Evolutionary conservation across 2,113 vertebrate species (phyloP).

Genomic region (Nerophis ophidion): DNA sequence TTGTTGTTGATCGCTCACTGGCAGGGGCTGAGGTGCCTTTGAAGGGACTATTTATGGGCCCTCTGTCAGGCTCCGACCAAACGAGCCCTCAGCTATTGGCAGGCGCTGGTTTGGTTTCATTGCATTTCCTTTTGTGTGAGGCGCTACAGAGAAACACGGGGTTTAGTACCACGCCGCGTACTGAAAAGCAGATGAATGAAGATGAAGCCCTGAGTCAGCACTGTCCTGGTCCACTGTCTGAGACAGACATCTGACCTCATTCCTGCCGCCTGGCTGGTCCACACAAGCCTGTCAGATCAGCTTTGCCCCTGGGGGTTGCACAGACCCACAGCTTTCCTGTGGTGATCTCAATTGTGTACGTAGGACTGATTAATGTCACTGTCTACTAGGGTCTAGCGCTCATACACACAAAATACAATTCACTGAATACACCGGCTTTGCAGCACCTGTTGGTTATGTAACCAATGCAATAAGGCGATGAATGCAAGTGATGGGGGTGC

Average conservation of each 20-base stretch:
- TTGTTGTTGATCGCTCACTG: constrained; percentile 35
- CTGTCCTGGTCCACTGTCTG: constrained; percentile 44
- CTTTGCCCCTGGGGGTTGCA: constrained; percentile 19
- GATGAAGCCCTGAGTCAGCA: constrained; percentile 63
- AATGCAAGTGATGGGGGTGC: no score
- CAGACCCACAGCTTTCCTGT: constrained; percentile 13
- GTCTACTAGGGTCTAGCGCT: neutral
- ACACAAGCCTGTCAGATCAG: constrained; percentile 30
- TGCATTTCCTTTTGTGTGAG: constrained; percentile 24
- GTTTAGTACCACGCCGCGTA: constrained; percentile 43
- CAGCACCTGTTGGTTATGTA: constrained; percentile 41
- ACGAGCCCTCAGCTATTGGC: constrained; percentile 14
- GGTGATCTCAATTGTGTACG: constrained; percentile 18
- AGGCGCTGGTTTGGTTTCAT: constrained; percentile 27
- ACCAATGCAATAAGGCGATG: constrained; percentile 7
- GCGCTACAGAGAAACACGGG: constrained; percentile 5
- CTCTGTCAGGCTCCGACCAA: constrained; percentile 36
- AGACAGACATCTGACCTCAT: constrained; percentile 64
- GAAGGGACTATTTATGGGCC: constrained; percentile 29
- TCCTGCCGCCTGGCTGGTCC: constrained; percentile 41
- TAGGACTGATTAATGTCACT: constrained; percentile 7
- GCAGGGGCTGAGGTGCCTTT: neutral
- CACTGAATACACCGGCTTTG: neutral
- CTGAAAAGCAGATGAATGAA: constrained; percentile 56
- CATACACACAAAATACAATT: neutral